These are phyloP conservation scores for Temnothorax unifasciatus DNA, from an alignment of 2,888 invertebrate genomes.

Conservation along the genomic window DNA sequence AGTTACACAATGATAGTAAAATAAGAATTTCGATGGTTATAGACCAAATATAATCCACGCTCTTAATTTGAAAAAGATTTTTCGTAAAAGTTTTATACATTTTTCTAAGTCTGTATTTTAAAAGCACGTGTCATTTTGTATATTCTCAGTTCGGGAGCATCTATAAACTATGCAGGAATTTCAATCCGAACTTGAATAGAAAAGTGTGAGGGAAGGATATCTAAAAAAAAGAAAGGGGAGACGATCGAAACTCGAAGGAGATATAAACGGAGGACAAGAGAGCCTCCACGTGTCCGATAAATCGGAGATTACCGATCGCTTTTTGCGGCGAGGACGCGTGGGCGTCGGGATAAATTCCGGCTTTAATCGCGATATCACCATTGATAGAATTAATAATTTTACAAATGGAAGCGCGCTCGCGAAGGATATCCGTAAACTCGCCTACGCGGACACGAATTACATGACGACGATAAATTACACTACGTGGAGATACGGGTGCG, in stretches of 20 bases:
- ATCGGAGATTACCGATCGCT: slow-evolving; percentile 76
- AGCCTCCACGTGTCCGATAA: slow-evolving; percentile 63
- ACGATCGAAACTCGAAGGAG: slow-evolving; percentile 5
- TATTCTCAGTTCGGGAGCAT: not conserved
- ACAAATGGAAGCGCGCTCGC: slow-evolving; percentile 41
- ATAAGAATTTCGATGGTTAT: not conserved
- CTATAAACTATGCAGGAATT: slow-evolving; percentile 33
- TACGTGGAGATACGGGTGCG: slow-evolving; percentile 13
- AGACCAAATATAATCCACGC: not conserved
- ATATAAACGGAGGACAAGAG: slow-evolving; percentile 29
- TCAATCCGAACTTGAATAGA: slow-evolving; percentile 33
- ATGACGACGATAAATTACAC: slow-evolving; percentile 48
- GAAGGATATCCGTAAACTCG: slow-evolving; percentile 59
- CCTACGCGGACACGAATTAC: slow-evolving; percentile 45
- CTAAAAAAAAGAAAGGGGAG: not conserved
- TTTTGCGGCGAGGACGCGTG: slow-evolving; percentile 67
- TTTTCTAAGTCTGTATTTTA: not conserved
- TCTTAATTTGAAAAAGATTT: not conserved
- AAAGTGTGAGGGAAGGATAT: not conserved
- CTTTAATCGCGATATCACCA: slow-evolving; percentile 70
- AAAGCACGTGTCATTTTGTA: not conserved
- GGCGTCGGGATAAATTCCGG: slow-evolving; percentile 71
- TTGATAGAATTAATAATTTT: slow-evolving; percentile 75
- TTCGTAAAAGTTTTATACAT: not conserved
- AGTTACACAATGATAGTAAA: not conserved